Conservation (phyloP, 2,888 invertebrate genomes). For the Diplazon laetatorius region DNA sequence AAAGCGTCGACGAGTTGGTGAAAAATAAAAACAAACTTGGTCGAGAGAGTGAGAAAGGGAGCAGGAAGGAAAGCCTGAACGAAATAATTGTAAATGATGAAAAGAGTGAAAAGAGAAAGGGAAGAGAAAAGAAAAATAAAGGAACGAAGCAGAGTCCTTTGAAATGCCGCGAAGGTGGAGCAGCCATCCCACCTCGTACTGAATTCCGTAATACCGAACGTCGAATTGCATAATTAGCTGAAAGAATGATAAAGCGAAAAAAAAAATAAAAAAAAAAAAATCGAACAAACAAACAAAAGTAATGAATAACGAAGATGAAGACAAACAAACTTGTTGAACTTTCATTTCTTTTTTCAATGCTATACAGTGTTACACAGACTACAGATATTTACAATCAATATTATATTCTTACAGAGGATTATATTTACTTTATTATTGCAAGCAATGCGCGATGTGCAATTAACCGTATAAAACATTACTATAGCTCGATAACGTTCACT, state of each 20-base stretch:
- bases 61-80: neutral
- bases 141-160: slow-evolving; percentile 66
- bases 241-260: slow-evolving; percentile 60
- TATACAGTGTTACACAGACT: slow-evolving; percentile 83
- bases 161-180: slow-evolving; percentile 80
- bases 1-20: slow-evolving; percentile 10
- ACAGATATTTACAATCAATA: slow-evolving; percentile 83
- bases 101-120: slow-evolving; percentile 52
- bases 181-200: slow-evolving; percentile 82
- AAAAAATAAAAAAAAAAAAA: slow-evolving; percentile 64
- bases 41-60: slow-evolving; percentile 9
- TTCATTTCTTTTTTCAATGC: slow-evolving; percentile 81
- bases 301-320: slow-evolving; percentile 48
- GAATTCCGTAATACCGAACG: slow-evolving; percentile 68
- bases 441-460: slow-evolving; percentile 81
- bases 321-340: slow-evolving; percentile 80
- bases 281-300: slow-evolving; percentile 60
- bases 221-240: slow-evolving; percentile 71
- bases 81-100: slow-evolving; percentile 51
- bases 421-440: slow-evolving; percentile 82
- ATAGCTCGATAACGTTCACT: slow-evolving; percentile 58
- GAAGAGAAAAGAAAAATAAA: slow-evolving; percentile 42
- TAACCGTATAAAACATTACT: slow-evolving; percentile 62
- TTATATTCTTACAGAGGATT: slow-evolving; percentile 83
- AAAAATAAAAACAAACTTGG: slow-evolving; percentile 18